Evolutionary conservation across 1,140 invertebrate species (phyloP), one percentile per base, ranked within the genome.

Genomic region (Diprion similis): DNA sequence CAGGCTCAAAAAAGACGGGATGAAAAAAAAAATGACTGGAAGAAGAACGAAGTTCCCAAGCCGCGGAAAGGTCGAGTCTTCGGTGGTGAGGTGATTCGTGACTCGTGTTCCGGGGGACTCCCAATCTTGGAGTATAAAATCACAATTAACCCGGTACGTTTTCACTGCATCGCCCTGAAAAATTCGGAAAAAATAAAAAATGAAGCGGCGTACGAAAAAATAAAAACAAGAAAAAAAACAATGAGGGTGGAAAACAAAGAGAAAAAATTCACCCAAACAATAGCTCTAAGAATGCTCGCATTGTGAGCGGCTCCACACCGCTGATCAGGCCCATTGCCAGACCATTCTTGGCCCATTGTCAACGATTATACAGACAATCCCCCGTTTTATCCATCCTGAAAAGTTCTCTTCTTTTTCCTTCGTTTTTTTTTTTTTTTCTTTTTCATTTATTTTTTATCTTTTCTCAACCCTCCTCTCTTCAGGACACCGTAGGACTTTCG

Each of bases 51-150:
- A 37, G 6, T 37, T 37, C 24, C 24, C 24, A 37, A 37, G 24
- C 24, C 24, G 24, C 24, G 24, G 24, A 37, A 37, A 37, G 24
- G 24, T 37, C 24, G 24, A 37, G 24, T 37, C 24, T 37, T 37
- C 24, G 24, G 24, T 1, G 24, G 24, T 1, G 24, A 37, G 24
- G 24, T 37, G 24, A 37, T 37, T 37, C 24, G 24, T 37, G 24
- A 37, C 24, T 37, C 24, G 24, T 37, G 24, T 37, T 37, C 24
- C 24, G 24, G 24, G 24, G 2, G 24, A 37, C 24, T 37, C 51
- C 51, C 51, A 13, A 59, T 59, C n/a, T 59, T 59, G 11, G 76
- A 66, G 76, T 84, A 83, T 84, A 82, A 85, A 86, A 85, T 86
- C 80, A 75, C 82, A 83, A 84, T 85, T 84, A 82, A 51, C 73